These are phyloP conservation scores for Pterois miles DNA, from an alignment of 2,797 vertebrate genomes.

Conservation along the genomic window DNA sequence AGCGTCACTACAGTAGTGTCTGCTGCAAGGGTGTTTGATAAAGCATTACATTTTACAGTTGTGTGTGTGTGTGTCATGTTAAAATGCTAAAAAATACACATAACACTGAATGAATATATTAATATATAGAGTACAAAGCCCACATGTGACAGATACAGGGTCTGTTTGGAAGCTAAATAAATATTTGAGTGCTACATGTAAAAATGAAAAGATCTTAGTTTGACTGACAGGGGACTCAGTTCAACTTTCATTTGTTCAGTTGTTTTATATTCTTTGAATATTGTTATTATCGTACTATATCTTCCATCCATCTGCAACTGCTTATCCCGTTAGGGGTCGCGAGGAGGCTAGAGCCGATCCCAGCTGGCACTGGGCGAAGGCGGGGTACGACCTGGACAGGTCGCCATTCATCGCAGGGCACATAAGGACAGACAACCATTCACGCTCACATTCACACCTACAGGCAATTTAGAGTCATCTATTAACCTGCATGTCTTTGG, in stretches of 20 bases:
- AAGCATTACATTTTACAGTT: neutral
- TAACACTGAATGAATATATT: slow-evolving; percentile 16
- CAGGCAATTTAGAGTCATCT: too few species aligned
- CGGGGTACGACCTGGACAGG: too few species aligned
- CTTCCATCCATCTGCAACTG: too few species aligned
- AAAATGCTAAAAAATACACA: slow-evolving; percentile 4
- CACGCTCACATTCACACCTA: too few species aligned
- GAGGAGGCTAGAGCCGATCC: too few species aligned
- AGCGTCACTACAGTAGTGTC: neutral
- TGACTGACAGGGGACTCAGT: neutral
- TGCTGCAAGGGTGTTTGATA: neutral
- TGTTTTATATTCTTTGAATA: neutral
- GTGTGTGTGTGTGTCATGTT: neutral
- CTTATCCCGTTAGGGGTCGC: too few species aligned
- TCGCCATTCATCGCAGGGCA: too few species aligned
- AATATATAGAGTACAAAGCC: slow-evolving; percentile 7
- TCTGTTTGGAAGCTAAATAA: slow-evolving; percentile 1
- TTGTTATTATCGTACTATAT: neutral
- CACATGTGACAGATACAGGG: neutral
- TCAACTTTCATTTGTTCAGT: slow-evolving; percentile 10
- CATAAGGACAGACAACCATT: too few species aligned
- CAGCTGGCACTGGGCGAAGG: too few species aligned
- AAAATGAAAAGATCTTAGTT: neutral
- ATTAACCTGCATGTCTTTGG: too few species aligned
- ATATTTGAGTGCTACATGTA: slow-evolving; percentile 21